A percentile compares a stretch with the other conserved stretches of the same genome.
These are phyloP conservation scores for Umimayanthus chanpuru DNA, from an alignment of 92 coral and sea anemone species.

Conservation along the genomic window DNA sequence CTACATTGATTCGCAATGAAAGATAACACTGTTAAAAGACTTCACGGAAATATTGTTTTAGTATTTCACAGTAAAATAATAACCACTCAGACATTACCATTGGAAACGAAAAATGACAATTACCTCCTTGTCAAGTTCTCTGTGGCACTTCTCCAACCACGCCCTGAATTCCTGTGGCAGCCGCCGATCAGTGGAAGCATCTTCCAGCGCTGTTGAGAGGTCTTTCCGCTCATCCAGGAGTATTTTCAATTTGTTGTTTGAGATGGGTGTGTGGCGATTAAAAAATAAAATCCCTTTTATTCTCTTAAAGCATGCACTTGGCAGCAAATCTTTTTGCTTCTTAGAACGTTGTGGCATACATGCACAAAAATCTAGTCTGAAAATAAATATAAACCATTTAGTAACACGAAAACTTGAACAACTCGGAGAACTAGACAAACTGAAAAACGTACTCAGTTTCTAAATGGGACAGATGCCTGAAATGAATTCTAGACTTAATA, in stretches of 20 bases:
- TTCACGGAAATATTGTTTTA: too few relatives aligned
- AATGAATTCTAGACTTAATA: neutral
- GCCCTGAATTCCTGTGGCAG: slow-evolving; percentile 80
- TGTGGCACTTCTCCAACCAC: slow-evolving; percentile 85
- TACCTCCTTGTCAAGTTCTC: slow-evolving; percentile 86
- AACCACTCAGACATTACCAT: neutral
- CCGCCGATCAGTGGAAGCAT: slow-evolving; percentile 82
- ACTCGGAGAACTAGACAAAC: too few relatives aligned
- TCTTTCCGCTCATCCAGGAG: slow-evolving; percentile 85
- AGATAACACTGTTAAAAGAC: too few relatives aligned
- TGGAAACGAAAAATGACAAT: too few relatives aligned
- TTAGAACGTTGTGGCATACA: slow-evolving; percentile 70
- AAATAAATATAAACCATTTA: neutral
- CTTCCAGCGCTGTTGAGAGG: slow-evolving; percentile 83
- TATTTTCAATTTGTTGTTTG: slow-evolving; percentile 83
- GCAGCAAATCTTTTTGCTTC: slow-evolving; percentile 79
- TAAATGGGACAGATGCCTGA: neutral
- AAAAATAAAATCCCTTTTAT: slow-evolving; percentile 84
- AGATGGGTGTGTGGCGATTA: slow-evolving; percentile 84
- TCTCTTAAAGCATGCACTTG: slow-evolving; percentile 76
- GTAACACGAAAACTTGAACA: neutral
- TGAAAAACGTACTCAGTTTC: neutral
- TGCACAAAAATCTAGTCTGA: slow-evolving; percentile 78
- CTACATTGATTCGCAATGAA: too few relatives aligned
- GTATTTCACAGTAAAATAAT: neutral